Evolutionary conservation across 1,140 invertebrate species (phyloP).

Genomic region (Triops cancriformis): DNA sequence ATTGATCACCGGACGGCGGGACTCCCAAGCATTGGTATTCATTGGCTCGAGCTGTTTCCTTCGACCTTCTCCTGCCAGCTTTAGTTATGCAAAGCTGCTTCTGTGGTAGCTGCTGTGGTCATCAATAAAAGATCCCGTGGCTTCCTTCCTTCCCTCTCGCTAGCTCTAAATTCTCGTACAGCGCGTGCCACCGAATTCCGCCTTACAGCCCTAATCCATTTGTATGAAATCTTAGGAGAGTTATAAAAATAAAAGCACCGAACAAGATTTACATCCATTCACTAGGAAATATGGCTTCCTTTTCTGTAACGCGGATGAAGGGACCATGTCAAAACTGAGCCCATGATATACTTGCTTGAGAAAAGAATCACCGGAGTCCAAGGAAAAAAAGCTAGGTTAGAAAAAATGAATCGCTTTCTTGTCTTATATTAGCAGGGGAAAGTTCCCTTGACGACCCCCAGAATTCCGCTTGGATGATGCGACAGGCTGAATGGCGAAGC

Average conservation of each 20-base stretch:
- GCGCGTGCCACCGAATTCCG: not conserved
- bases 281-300: not conserved
- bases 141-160: not conserved
- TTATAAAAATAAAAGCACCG: not conserved
- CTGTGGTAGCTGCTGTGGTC: not conserved
- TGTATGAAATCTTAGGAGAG: not conserved
- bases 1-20: not conserved
- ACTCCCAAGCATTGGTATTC: not conserved
- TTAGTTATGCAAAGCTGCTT: slow-evolving; percentile 13
- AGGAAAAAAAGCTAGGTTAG: not conserved
- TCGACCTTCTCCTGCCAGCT: not conserved
- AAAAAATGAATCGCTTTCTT: not conserved
- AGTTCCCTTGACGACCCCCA: not conserved
- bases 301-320: too few species aligned
- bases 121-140: slow-evolving; percentile 8
- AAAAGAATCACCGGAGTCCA: not conserved
- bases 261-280: not conserved
- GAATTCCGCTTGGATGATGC: not conserved
- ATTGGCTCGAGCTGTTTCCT: not conserved
- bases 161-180: not conserved
- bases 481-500: not conserved
- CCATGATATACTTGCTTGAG: too few species aligned
- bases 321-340: too few species aligned
- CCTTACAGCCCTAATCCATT: not conserved
- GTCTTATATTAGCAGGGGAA: not conserved